A percentile compares a stretch with the other conserved stretches of the same genome.
These are phyloP conservation scores for Drosophila ochracea DNA, from an alignment of 2,888 invertebrate species.

Conservation along the genomic window DNA sequence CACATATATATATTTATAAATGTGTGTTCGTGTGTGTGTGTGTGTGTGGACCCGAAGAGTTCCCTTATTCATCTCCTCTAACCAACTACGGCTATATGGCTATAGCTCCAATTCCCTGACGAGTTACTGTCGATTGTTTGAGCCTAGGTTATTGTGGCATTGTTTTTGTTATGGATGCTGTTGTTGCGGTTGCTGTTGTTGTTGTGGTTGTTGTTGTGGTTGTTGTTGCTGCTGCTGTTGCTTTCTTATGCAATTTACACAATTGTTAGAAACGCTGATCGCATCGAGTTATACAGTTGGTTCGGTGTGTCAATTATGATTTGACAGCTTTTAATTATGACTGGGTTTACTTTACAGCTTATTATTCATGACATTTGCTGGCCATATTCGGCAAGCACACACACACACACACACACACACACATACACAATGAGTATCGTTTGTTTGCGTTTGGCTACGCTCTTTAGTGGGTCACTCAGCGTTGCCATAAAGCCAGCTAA, in stretches of 20 bases:
- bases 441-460: constrained; percentile 20
- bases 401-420: background rate
- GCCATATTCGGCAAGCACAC: constrained; percentile 4
- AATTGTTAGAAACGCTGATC: constrained; percentile 63
- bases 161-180: constrained; percentile 9
- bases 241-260: constrained; percentile 73
- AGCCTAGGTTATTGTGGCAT: background rate
- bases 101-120: constrained; percentile 44
- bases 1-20: constrained; percentile 16
- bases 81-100: background rate
- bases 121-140: constrained; percentile 43
- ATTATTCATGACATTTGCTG: constrained; percentile 71
- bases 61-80: background rate
- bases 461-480: constrained; percentile 38
- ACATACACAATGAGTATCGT: background rate
- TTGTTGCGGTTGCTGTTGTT: background rate
- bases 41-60: background rate
- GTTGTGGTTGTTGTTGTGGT: background rate
- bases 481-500: constrained; percentile 28
- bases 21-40: background rate
- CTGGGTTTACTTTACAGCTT: constrained; percentile 40
- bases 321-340: constrained; percentile 76
- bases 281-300: constrained; percentile 13
- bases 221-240: constrained; percentile 2
- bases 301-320: constrained; percentile 64